Evolutionary conservation across 2,888 invertebrate genomes (phyloP), one percentile per base, ranked within the genome.

Genomic region (Luperina testacea): DNA sequence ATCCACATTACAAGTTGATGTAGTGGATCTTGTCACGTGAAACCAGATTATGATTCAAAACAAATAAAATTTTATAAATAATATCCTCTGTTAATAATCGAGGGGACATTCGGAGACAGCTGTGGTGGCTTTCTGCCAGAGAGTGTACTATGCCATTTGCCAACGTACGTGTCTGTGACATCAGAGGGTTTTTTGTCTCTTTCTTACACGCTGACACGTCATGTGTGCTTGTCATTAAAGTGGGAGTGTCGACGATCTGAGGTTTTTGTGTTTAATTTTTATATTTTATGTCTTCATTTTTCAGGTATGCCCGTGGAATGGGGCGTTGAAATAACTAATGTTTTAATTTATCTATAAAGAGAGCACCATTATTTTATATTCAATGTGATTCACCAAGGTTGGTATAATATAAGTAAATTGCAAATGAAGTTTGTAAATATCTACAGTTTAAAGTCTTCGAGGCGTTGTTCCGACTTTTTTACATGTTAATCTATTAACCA

Each of bases 61-160:
- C 95, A 96, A 95, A 95, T 94, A 94, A 91, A 91, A 90, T 93
- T 95, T 94, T 96, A 96, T 94, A 94, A 95, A 96, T 95, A 96
- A 94, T 94, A 77, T 83, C 51, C 63, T 90, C 91, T 88, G 90
- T 90, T 94, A 93, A 93, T 93, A 93, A 93, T 93, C 91, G 90
- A 89, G 93, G 91, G 92, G 96, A 95, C 89, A 89, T 84, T 86
- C 53, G 80, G 81, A 90, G 90, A 89, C 96, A 96, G 95, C 94
- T 94, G 95, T 92, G 89, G 91, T 96, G 96, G 96, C 96, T 90
- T 27, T 9, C 64, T 77, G 95, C 96, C 96, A 96, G 93, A 63
- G 87, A 89, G 88, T 88, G 89, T 91, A 91, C 91, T 91, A 91
- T 91, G 90, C 92, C 92, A 93, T 88, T 89, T 90, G 89, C 89